Conservation (phyloP, 2,113 vertebrate species). For the Murina feae region DNA sequence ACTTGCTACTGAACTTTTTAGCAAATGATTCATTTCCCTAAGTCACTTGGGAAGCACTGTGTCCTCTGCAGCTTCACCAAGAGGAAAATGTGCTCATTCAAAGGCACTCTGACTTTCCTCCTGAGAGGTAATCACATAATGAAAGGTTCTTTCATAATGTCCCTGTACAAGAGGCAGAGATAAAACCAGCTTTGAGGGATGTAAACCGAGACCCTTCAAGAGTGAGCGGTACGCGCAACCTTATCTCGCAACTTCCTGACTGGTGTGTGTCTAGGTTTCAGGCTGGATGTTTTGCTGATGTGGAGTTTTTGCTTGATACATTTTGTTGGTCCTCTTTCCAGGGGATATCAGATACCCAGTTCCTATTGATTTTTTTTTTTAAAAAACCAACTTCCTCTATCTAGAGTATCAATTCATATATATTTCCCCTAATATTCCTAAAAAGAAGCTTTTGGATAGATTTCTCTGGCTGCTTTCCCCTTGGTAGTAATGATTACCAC, state of each 20-base stretch:
- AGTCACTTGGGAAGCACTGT: background rate
- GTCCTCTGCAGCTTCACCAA: background rate
- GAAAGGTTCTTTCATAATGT: conserved; percentile 65
- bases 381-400: background rate
- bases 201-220: conserved; percentile 35
- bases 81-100: conserved; percentile 53
- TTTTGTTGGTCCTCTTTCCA: conserved; percentile 33
- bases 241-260: conserved; percentile 58
- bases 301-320: conserved; percentile 30
- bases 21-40: background rate
- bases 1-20: conserved; percentile 35
- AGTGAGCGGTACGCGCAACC: background rate
- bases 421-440: background rate
- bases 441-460: conserved; percentile 18
- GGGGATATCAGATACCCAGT: background rate
- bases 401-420: background rate
- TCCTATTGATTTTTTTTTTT: background rate
- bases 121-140: conserved; percentile 10
- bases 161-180: conserved; percentile 47
- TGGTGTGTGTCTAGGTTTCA: conserved; percentile 31
- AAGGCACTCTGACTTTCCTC: conserved; percentile 20
- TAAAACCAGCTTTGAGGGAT: conserved; percentile 54
- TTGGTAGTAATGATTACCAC: conserved; percentile 16
- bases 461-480: background rate
- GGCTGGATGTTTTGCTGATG: conserved; percentile 17